Percentiles rank a stretch among this genome's conserved stretches.
These are phyloP conservation scores for Etheostoma cragini DNA, from an alignment of 2,113 vertebrate genomes.

Conservation along the genomic window DNA sequence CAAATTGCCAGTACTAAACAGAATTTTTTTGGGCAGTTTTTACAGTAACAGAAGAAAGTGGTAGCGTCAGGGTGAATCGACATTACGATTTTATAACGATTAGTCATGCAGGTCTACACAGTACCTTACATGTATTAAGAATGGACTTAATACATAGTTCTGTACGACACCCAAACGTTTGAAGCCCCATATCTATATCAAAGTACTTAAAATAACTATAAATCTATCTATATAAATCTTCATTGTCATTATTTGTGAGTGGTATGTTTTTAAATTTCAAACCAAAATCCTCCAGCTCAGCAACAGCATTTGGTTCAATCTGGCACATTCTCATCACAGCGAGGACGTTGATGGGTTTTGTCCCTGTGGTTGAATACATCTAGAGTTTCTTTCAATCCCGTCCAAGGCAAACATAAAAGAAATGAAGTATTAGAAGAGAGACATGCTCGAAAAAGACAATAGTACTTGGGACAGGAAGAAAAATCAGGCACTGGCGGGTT, in stretches of 20 bases:
- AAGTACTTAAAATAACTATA: not conserved
- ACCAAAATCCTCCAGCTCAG: not conserved
- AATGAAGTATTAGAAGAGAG: conserved; percentile 1
- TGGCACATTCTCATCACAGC: not conserved
- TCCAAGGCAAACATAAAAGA: not conserved
- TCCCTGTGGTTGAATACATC: not conserved
- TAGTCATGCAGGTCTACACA: not conserved
- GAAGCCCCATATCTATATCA: not conserved
- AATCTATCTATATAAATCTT: not conserved
- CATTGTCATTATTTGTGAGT: not conserved
- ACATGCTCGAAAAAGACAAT: not conserved
- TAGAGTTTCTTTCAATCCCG: not conserved
- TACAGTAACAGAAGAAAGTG: too few relatives aligned
- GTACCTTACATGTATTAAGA: not conserved
- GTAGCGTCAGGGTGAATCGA: too few relatives aligned
- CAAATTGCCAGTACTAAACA: too few relatives aligned
- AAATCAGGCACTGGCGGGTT: not conserved
- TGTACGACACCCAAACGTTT: not conserved
- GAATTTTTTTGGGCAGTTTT: too few relatives aligned
- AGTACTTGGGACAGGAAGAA: not conserved
- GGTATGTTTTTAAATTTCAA: not conserved
- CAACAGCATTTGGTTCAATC: not conserved
- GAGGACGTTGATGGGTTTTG: not conserved
- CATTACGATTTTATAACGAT: too few relatives aligned
- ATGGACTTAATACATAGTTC: not conserved